Evolutionary conservation across 1,140 invertebrate genomes (phyloP).

Genomic region (Drosophila tsacasi): DNA sequence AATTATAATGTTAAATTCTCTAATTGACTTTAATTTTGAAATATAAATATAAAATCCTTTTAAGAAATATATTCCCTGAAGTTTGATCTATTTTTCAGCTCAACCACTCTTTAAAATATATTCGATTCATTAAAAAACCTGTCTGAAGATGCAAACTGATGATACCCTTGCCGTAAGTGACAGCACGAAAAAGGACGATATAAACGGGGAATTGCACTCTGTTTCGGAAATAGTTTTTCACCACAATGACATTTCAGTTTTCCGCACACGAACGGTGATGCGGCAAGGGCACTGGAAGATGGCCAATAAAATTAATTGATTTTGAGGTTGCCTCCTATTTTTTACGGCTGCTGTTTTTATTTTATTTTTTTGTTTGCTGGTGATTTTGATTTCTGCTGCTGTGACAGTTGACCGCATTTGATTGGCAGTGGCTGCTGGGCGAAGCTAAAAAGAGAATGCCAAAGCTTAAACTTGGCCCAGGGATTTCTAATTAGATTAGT

Average conservation of each 20-base stretch:
- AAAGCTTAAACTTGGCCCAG: conserved; percentile 23
- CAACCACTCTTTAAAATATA: not conserved
- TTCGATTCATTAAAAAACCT: not conserved
- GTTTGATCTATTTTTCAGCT: not conserved
- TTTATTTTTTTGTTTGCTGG: conserved; percentile 27
- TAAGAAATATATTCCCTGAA: not conserved
- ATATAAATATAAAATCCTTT: not conserved
- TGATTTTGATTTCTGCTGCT: conserved; percentile 63
- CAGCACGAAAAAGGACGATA: conserved; percentile 30
- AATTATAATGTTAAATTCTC: not conserved
- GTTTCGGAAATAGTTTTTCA: conserved; percentile 64
- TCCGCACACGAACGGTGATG: conserved; percentile 40
- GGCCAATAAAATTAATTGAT: conserved; percentile 81
- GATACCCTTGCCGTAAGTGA: conserved; percentile 20
- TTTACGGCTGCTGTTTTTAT: conserved; percentile 26
- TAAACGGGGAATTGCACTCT: conserved; percentile 27
- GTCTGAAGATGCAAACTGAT: not conserved
- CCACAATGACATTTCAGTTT: conserved; percentile 75
- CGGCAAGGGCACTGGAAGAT: conserved; percentile 26
- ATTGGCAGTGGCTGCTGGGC: conserved; percentile 45
- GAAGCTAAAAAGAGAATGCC: not conserved
- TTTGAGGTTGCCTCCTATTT: conserved; percentile 65
- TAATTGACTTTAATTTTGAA: not conserved
- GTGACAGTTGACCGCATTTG: conserved; percentile 67
- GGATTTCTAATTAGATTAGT: conserved; percentile 41